These are phyloP conservation scores for Hydrozoanthus tunicans DNA, from an alignment of 64 coral and sea anemone genomes.

Conservation along the genomic window DNA sequence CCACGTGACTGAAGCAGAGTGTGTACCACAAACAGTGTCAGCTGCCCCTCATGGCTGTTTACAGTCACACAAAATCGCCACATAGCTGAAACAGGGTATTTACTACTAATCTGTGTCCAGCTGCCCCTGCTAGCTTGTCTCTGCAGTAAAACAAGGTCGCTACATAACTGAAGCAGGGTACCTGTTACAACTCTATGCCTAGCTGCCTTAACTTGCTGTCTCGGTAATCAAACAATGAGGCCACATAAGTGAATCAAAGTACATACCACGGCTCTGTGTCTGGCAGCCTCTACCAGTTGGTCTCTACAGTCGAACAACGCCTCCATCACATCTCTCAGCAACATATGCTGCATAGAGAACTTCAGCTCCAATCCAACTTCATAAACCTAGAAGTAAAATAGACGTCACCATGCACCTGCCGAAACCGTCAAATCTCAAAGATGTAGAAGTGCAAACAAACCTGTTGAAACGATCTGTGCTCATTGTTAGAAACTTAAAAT, in stretches of 20 bases:
- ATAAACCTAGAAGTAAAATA: constrained; percentile 61
- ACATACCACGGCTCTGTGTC: constrained; percentile 87
- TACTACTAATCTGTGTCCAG: too few relatives aligned
- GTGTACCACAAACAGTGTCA: background rate
- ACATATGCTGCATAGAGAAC: constrained; percentile 98
- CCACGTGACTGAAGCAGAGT: too few relatives aligned
- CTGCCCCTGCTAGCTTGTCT: too few relatives aligned
- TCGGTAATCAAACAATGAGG: constrained; percentile 78
- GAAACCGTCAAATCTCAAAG: background rate
- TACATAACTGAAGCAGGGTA: background rate
- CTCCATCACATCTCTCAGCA: constrained; percentile 79
- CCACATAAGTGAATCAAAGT: background rate
- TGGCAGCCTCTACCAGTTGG: constrained; percentile 82
- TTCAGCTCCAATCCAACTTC: constrained; percentile 95
- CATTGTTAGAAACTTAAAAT: too few relatives aligned
- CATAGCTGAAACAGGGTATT: too few relatives aligned
- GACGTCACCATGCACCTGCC: background rate
- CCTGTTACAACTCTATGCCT: constrained; percentile 86
- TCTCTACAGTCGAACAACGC: constrained; percentile 91
- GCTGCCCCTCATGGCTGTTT: background rate
- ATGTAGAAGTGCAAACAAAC: too few relatives aligned
- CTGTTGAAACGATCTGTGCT: too few relatives aligned
- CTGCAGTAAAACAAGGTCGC: background rate
- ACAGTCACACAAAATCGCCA: background rate
- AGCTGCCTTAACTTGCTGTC: constrained; percentile 79